Conservation (phyloP, 2,888 invertebrate species). For the Cylloceria caligata region DNA sequence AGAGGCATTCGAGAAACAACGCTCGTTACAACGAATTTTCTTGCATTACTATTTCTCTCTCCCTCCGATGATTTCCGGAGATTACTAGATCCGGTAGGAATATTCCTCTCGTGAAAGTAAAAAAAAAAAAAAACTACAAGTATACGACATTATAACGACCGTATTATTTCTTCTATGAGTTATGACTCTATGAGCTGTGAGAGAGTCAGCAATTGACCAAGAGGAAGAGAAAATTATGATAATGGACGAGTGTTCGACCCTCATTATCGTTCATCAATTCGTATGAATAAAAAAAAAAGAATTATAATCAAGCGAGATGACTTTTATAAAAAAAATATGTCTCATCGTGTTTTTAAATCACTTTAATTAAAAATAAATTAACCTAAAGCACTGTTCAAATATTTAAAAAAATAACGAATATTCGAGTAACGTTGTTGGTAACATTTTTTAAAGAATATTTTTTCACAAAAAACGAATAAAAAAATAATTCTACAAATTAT, state of each 20-base stretch:
- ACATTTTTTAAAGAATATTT: too few species aligned
- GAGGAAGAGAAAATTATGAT: not conserved
- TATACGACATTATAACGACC: not conserved
- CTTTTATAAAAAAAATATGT: too few species aligned
- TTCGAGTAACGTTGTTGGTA: too few species aligned
- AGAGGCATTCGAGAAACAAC: slow-evolving; percentile 32
- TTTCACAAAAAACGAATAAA: too few species aligned
- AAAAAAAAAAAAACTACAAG: not conserved
- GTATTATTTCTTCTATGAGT: slow-evolving; percentile 10
- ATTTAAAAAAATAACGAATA: too few species aligned
- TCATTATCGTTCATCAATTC: too few species aligned
- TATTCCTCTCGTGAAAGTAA: not conserved
- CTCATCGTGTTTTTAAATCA: too few species aligned
- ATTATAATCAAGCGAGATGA: too few species aligned
- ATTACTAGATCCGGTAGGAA: slow-evolving; percentile 26
- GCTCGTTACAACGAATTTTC: slow-evolving; percentile 49
- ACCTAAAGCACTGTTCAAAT: too few species aligned
- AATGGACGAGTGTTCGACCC: not conserved
- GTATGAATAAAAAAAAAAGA: too few species aligned
- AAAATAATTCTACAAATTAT: too few species aligned
- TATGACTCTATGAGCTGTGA: not conserved
- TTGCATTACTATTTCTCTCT: slow-evolving; percentile 15
- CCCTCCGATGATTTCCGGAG: slow-evolving; percentile 18
- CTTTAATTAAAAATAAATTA: too few species aligned
- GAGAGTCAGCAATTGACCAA: not conserved